These are phyloP conservation scores for Drosophila insularis DNA, from an alignment of 1,140 invertebrate species.

Conservation along the genomic window DNA sequence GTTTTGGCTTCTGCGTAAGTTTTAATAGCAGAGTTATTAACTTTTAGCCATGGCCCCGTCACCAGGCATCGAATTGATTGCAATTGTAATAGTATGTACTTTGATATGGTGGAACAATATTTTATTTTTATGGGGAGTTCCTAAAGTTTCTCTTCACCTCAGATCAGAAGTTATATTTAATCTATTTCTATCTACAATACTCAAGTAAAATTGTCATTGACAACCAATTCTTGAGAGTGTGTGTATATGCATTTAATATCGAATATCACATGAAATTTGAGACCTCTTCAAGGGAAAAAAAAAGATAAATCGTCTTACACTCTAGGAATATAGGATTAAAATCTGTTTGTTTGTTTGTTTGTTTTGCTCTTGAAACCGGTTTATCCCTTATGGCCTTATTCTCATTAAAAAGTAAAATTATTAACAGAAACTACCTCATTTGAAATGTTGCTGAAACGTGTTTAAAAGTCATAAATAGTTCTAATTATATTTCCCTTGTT, in stretches of 20 bases:
- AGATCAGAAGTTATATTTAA: neutral
- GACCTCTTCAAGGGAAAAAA: neutral
- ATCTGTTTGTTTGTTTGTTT: neutral
- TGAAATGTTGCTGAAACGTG: neutral
- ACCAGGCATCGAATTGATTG: constrained; percentile 54
- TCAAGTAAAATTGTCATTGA: neutral
- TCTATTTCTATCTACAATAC: too few species aligned
- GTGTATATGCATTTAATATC: neutral
- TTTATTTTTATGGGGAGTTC: constrained; percentile 35
- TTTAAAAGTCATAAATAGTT: too few species aligned
- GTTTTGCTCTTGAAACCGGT: neutral
- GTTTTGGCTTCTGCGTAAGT: constrained; percentile 34
- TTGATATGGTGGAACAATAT: constrained; percentile 27
- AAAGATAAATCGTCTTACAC: neutral
- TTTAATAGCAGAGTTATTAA: constrained; percentile 74
- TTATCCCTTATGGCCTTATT: neutral
- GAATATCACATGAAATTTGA: constrained; percentile 1
- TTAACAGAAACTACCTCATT: neutral
- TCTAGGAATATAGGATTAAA: neutral
- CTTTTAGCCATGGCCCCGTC: constrained; percentile 49
- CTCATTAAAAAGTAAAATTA: neutral
- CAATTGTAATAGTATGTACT: constrained; percentile 35
- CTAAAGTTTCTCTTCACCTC: constrained; percentile 22
- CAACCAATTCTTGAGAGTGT: neutral
- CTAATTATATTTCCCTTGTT: too few species aligned